Percentiles rank a stretch among this genome's conserved stretches.
Conservation (phyloP, 2,113 vertebrate species). For the Blennius ocellaris region DNA sequence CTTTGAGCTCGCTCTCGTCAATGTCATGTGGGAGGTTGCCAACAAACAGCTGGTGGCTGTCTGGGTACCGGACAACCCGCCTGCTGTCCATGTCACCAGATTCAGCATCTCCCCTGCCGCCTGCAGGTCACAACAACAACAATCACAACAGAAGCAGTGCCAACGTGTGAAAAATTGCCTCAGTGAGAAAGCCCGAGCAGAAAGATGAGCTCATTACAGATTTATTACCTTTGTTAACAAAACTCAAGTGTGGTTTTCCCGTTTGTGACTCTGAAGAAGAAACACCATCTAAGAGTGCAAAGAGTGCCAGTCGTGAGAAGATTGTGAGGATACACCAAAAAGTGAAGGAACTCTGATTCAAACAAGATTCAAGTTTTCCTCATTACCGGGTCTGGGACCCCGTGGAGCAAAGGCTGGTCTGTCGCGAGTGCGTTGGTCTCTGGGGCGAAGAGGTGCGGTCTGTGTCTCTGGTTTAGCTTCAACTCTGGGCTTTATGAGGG, state of each 20-base stretch:
- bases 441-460: constrained; percentile 85
- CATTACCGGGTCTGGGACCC: constrained; percentile 90
- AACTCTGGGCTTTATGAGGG: constrained; percentile 86
- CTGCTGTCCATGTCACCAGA: constrained; percentile 91
- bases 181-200: not conserved
- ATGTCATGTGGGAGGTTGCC: constrained; percentile 95
- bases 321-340: not conserved
- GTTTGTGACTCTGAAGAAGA: constrained; percentile 77
- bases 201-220: not conserved
- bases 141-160: not conserved
- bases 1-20: constrained; percentile 93
- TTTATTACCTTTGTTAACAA: constrained; percentile 81
- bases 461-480: constrained; percentile 92
- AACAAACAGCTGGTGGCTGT: constrained; percentile 97
- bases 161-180: not conserved
- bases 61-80: constrained; percentile 91
- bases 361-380: not conserved
- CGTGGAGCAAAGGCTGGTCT: constrained; percentile 88
- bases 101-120: constrained; percentile 87
- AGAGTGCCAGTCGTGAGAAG: constrained; percentile 30
- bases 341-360: not conserved
- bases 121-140: constrained; percentile 65
- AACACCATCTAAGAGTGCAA: constrained; percentile 78
- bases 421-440: constrained; percentile 93
- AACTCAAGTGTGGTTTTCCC: constrained; percentile 83